A percentile compares a stretch with the other conserved stretches of the same genome.
Conservation (phyloP, 2,797 vertebrate species). For the Acanthurus leucopareius region DNA sequence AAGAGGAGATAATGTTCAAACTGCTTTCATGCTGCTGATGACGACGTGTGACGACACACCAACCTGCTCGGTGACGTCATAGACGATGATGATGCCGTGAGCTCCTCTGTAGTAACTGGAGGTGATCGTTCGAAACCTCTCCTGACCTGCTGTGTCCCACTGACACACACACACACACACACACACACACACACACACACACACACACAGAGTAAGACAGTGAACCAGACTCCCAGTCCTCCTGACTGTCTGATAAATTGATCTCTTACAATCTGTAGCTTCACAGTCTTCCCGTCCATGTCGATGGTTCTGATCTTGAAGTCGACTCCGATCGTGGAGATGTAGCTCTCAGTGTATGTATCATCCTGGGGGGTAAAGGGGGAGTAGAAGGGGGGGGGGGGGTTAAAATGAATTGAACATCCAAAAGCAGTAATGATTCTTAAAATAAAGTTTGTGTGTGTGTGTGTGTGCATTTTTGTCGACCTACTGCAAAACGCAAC, state of each 20-base stretch:
- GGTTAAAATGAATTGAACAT: neutral
- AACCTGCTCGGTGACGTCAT: slow-evolving; percentile 97
- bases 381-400: too few relatives aligned
- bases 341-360: slow-evolving; percentile 89
- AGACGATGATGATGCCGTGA: slow-evolving; percentile 97
- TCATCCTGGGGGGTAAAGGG: too few relatives aligned
- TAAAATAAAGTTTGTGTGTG: neutral
- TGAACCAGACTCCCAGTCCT: too few relatives aligned
- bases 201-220: neutral
- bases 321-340: slow-evolving; percentile 89
- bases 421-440: neutral
- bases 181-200: slow-evolving; percentile 25
- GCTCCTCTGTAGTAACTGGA: slow-evolving; percentile 99
- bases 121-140: slow-evolving; percentile 89
- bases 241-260: neutral
- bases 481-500: slow-evolving; percentile 86
- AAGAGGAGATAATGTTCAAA: slow-evolving; percentile 15
- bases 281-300: slow-evolving; percentile 87
- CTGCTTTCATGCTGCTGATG: neutral
- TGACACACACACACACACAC: slow-evolving; percentile 36
- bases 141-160: slow-evolving; percentile 89
- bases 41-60: neutral
- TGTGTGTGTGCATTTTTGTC: neutral
- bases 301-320: slow-evolving; percentile 89
- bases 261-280: slow-evolving; percentile 87